A percentile compares a stretch with the other conserved stretches of the same genome.
Conservation (phyloP, 1,140 invertebrate genomes). For the Atopsyche davidsoni region DNA sequence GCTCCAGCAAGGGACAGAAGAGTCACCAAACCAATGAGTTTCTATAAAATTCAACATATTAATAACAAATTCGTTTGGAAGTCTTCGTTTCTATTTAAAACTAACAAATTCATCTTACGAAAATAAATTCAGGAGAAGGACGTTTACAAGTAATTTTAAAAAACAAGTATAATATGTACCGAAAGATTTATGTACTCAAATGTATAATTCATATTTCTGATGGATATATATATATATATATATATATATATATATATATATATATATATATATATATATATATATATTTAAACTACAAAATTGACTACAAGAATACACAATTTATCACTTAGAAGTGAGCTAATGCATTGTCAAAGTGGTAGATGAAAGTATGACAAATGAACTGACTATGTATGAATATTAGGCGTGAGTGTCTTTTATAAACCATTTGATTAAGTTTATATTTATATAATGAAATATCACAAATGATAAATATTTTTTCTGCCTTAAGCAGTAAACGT, state of each 20-base stretch:
- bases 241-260: neutral
- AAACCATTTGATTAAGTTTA: too few species aligned
- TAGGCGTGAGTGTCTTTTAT: too few species aligned
- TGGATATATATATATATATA: neutral
- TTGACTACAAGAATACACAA: neutral
- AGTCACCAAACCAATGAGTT: constrained; percentile 6
- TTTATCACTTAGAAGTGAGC: neutral
- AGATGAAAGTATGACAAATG: neutral
- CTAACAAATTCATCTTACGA: neutral
- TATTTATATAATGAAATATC: too few species aligned
- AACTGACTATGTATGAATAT: too few species aligned
- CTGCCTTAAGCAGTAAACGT: too few species aligned
- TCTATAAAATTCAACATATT: neutral
- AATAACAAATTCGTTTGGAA: neutral
- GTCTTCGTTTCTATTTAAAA: neutral
- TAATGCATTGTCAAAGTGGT: neutral
- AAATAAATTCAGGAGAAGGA: neutral
- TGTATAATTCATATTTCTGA: neutral
- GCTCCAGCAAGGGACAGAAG: constrained; percentile 12
- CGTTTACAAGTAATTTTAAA: neutral
- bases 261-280: neutral
- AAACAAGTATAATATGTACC: neutral
- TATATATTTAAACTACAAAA: neutral
- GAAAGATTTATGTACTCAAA: too few species aligned
- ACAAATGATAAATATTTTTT: too few species aligned